Evolutionary conservation across 1,140 invertebrate species (phyloP).

Genomic region (Carposina sasakii): DNA sequence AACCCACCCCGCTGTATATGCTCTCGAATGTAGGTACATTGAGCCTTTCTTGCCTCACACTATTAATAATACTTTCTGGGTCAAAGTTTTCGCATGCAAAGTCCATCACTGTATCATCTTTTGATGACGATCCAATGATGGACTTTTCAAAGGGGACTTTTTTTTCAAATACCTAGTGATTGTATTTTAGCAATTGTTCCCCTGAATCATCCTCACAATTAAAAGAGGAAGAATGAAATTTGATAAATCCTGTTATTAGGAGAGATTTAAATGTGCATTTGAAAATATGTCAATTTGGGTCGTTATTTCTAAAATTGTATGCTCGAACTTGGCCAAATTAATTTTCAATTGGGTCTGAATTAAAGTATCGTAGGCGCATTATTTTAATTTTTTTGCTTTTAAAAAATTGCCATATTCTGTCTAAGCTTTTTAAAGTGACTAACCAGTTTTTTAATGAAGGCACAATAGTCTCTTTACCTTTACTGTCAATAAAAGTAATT

Average conservation of each 20-base stretch:
- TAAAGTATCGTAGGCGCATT: constrained; percentile 23
- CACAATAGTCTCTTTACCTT: constrained; percentile 14
- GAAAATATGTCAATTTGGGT: constrained; percentile 16
- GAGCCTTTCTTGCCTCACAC: constrained; percentile 10
- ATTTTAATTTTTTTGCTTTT: constrained; percentile 14
- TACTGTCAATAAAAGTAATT: constrained; percentile 13
- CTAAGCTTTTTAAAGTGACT: constrained; percentile 19
- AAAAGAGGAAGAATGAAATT: constrained; percentile 14
- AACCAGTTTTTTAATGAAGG: constrained; percentile 18
- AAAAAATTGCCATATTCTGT: constrained; percentile 16
- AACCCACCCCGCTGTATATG: constrained; percentile 20
- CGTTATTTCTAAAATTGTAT: constrained; percentile 22
- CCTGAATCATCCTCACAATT: constrained; percentile 26
- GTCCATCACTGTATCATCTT: too few species aligned
- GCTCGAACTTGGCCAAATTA: constrained; percentile 24
- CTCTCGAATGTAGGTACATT: constrained; percentile 20
- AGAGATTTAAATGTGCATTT: constrained; percentile 19
- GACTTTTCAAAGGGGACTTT: background rate
- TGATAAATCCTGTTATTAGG: constrained; percentile 19
- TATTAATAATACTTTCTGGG: background rate
- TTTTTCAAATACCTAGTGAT: constrained; percentile 15
- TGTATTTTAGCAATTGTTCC: constrained; percentile 18
- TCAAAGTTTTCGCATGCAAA: background rate
- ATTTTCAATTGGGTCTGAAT: constrained; percentile 21
- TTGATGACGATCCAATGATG: background rate